Evolutionary conservation across 92 coral and sea anemone genomes (phyloP).

Genomic region (Porites rus): DNA sequence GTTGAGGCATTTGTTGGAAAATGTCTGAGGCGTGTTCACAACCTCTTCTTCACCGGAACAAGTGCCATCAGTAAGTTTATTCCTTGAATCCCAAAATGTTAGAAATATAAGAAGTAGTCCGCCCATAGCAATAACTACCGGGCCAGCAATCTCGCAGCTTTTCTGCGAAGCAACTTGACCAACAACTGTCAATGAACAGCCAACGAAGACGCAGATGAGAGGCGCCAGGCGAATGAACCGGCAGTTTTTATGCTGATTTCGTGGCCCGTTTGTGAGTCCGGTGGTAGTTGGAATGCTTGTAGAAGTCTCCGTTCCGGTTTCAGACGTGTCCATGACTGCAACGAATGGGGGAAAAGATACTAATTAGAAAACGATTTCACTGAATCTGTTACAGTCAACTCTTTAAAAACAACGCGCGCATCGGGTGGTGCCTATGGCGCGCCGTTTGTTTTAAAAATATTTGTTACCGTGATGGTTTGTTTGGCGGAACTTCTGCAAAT

Average conservation of each 20-base stretch:
- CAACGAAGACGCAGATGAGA: slow-evolving; percentile 3
- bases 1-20: neutral
- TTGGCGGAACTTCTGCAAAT: no score
- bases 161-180: neutral
- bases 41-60: neutral
- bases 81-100: slow-evolving; percentile 1
- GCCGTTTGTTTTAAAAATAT: no score
- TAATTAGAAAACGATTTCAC: no score
- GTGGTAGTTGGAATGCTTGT: neutral
- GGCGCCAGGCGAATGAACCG: neutral
- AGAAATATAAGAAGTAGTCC: neutral
- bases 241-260: neutral
- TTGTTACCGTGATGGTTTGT: no score
- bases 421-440: no score
- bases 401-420: no score
- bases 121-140: slow-evolving; percentile 1
- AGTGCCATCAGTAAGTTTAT: neutral
- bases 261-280: neutral
- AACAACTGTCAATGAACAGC: slow-evolving; percentile 11
- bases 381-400: no score
- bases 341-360: no score
- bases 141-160: slow-evolving; percentile 14
- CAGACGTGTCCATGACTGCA: no score
- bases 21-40: neutral
- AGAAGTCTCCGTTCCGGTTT: no score